Evolutionary conservation across 2,888 invertebrate genomes (phyloP), one percentile per base, ranked within the genome.

Genomic region (Leptothorax acervorum): DNA sequence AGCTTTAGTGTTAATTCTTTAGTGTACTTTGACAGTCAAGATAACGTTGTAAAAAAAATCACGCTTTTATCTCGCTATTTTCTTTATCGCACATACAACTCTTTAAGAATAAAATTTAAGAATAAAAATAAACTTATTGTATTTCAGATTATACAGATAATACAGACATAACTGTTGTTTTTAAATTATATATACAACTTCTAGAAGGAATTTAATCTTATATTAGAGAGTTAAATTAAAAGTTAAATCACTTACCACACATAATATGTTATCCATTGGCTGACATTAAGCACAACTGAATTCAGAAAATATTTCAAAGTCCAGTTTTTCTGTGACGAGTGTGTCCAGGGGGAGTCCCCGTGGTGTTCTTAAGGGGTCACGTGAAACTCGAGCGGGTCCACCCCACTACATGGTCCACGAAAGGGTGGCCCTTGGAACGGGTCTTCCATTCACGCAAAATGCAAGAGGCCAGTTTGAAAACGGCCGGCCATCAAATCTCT

Each of bases 391-490:
- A 90, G 90, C 86, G 89, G 89, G 91, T 90, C 90, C 88, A 88
- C 92, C 92, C 92, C 92, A 92, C 92, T 89, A 90, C 88, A 86
- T 92, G 92, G 88, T 86, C 89, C 86, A 74, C 90, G 87, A 92
- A 92, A 93, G 92, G 93, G 93, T 92, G 92, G 91, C 88, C 89
- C 90, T 91, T 89, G 86, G 88, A 86, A 89, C 90, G 88, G 86
- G 92, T 92, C 91, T 89, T 92, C 89, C 90, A 91, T 90, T 92
- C 92, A 92, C 93, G 87, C 91, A 92, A 93, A 93, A 93, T 93
- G 91, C 91, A 93, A 91, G 93, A 90, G 93, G 91, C 93, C 93
- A 93, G 93, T 93, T 91, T 85, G 84, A 85, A 91, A 92, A 92
- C 93, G 92, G 75, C 90, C 92, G 92, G 91, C 92, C 92, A 91